phyloP scores from a whole-genome alignment of 2,797 vertebrate genomes.

The Phoeniculus purpureus region DNA sequence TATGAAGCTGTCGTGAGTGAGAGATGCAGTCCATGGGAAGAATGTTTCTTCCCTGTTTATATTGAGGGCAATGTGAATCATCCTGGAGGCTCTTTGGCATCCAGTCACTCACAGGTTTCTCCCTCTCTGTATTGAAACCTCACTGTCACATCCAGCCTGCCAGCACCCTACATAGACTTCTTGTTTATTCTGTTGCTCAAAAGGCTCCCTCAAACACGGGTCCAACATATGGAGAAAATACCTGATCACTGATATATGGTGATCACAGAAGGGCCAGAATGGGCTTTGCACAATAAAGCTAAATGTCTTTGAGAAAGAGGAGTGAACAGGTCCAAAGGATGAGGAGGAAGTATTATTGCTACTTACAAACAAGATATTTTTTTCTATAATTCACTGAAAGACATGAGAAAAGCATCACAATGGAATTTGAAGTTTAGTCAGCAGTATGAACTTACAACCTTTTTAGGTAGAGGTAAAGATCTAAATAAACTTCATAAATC shows the following conservation, averaged over 20 bases:
- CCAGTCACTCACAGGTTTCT: background rate
- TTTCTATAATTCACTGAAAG: background rate
- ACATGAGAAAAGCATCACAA: background rate
- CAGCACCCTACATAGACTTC: background rate
- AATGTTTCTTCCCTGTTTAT: background rate
- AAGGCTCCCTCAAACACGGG: background rate
- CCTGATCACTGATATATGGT: background rate
- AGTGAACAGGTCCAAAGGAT: background rate
- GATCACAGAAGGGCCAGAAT: background rate
- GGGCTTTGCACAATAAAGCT: background rate
- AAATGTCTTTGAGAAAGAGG: background rate
- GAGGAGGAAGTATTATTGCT: background rate
- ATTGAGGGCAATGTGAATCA: background rate
- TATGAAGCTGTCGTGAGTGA: background rate
- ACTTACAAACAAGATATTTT: background rate
- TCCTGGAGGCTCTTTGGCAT: background rate
- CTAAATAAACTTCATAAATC: background rate
- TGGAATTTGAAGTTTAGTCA: background rate
- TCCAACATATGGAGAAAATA: background rate
- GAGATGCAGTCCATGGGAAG: background rate
- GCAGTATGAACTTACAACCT: background rate
- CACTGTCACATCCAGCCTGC: background rate
- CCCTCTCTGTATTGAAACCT: background rate
- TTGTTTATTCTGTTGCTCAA: background rate
- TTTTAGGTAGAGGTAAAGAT: background rate